These are phyloP conservation scores for Urocynchramus pylzowi DNA, from an alignment of 2,113 vertebrate genomes.

Conservation along the genomic window DNA sequence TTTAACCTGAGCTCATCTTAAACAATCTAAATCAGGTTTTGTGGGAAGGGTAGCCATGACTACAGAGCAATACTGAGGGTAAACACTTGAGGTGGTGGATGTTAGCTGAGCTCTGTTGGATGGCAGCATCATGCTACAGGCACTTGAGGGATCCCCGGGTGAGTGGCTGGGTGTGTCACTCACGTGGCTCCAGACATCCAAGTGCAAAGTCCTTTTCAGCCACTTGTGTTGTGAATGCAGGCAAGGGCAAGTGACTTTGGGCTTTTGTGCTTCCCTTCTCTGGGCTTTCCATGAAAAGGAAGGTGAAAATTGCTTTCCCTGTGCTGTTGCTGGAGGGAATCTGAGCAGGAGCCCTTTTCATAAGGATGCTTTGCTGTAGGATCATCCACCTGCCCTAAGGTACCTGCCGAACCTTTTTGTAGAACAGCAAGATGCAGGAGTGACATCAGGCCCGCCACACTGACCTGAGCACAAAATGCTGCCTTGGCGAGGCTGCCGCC, in stretches of 20 bases:
- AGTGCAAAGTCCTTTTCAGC: neutral
- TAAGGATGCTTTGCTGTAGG: neutral
- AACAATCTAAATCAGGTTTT: neutral
- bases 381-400: neutral
- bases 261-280: neutral
- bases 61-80: neutral
- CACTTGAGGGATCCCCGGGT: neutral
- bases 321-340: neutral
- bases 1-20: neutral
- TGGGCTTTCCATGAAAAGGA: neutral
- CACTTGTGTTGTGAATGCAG: neutral
- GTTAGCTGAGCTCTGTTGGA: neutral
- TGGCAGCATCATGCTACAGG: neutral
- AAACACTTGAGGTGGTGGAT: neutral
- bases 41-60: neutral
- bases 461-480: neutral
- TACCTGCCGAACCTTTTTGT: neutral
- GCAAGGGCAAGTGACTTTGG: neutral
- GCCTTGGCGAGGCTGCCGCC: neutral
- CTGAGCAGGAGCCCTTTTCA: neutral
- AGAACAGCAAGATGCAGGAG: rapidly evolving
- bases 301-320: neutral
- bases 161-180: neutral
- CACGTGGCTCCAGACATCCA: neutral
- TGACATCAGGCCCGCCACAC: rapidly evolving